Evolutionary conservation across 2,113 vertebrate genomes (phyloP).

Genomic region (Neoarius graeffei): DNA sequence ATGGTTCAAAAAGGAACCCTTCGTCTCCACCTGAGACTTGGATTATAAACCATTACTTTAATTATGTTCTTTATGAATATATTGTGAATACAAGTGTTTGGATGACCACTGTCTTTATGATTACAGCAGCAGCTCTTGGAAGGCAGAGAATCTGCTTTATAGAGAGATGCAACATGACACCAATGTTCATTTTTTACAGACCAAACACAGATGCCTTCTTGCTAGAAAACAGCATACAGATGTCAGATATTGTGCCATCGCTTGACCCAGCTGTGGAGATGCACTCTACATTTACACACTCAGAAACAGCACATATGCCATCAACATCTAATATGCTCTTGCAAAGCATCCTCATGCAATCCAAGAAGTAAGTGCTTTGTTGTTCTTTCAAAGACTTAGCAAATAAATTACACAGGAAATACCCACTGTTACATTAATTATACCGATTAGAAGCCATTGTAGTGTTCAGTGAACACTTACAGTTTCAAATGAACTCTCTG

Average conservation of each 20-base stretch:
- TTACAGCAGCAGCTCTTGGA: background rate
- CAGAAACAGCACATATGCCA: constrained; percentile 22
- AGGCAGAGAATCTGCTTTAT: background rate
- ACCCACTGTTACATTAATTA: background rate
- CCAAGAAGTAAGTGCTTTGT: constrained; percentile 35
- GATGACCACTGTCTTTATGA: background rate
- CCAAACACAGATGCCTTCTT: constrained; percentile 41
- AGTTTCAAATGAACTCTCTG: background rate
- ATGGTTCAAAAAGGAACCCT: background rate
- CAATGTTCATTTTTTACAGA: constrained; percentile 47
- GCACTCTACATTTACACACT: constrained; percentile 49
- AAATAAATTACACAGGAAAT: background rate
- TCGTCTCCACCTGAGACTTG: background rate
- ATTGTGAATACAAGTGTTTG: background rate
- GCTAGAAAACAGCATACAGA: constrained; percentile 39
- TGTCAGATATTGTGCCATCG: constrained; percentile 33
- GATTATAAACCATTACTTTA: background rate
- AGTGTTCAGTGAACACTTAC: background rate
- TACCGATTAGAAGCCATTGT: background rate
- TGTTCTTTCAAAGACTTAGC: constrained; percentile 54
- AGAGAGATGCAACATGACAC: background rate
- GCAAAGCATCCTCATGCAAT: constrained; percentile 7
- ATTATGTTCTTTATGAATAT: no score
- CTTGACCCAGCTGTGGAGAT: constrained; percentile 37
- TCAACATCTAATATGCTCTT: background rate